Percentiles rank a stretch among this genome's conserved stretches.
These are phyloP conservation scores for Dinomys branickii DNA, from an alignment of 2,113 vertebrate genomes.

Conservation along the genomic window DNA sequence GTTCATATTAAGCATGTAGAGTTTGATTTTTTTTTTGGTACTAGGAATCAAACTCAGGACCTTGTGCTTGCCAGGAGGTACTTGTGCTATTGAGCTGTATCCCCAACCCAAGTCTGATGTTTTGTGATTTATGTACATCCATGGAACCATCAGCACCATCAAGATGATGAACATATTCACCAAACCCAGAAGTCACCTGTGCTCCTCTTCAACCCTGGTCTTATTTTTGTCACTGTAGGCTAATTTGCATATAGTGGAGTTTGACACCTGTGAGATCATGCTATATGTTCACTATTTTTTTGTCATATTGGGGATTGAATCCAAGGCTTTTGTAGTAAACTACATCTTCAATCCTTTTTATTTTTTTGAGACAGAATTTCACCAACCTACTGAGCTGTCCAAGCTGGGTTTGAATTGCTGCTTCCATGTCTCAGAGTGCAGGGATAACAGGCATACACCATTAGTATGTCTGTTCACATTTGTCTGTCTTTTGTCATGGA, in stretches of 20 bases:
- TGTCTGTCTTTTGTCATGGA: not conserved
- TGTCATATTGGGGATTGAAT: not conserved
- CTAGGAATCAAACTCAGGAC: too few relatives aligned
- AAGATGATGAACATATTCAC: not conserved
- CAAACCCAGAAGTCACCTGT: not conserved
- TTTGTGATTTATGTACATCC: not conserved
- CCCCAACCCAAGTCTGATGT: not conserved
- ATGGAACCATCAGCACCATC: not conserved
- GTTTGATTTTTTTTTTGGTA: not conserved
- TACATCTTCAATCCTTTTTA: not conserved
- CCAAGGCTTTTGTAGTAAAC: not conserved
- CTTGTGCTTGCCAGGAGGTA: too few relatives aligned
- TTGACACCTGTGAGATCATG: not conserved
- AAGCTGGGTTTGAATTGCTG: not conserved
- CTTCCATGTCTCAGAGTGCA: not conserved
- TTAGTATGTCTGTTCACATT: not conserved
- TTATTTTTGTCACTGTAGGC: not conserved
- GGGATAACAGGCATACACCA: not conserved
- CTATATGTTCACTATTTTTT: not conserved
- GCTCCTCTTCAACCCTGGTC: not conserved
- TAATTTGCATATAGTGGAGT: not conserved
- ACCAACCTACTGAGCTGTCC: not conserved
- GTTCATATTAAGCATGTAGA: not conserved
- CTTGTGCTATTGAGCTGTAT: too few relatives aligned
- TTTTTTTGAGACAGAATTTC: not conserved